phyloP scores from a whole-genome alignment of 2,113 vertebrate genomes.

The Serilophus lunatus region DNA sequence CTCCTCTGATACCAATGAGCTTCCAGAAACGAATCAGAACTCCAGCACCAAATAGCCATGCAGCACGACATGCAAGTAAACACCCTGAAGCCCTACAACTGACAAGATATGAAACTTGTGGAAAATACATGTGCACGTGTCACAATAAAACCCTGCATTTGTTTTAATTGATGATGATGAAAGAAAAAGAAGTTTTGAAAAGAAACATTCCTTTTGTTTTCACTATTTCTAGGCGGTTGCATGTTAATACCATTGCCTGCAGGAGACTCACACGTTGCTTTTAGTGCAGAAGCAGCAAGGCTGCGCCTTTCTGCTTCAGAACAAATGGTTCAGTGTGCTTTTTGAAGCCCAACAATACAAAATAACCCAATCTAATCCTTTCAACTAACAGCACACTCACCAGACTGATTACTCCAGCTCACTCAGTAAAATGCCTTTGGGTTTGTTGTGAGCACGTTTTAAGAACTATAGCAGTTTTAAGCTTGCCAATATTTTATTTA shows the following conservation, averaged over 20 bases:
- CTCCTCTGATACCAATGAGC: neutral
- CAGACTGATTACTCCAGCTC: neutral
- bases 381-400: neutral
- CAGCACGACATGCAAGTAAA: accelerated
- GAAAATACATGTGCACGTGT: neutral
- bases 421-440: neutral
- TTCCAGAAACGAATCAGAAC: neutral
- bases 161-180: neutral
- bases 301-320: neutral
- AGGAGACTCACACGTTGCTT: neutral
- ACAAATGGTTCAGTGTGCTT: neutral
- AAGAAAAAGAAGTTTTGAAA: neutral
- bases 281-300: neutral
- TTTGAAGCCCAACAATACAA: neutral
- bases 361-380: neutral
- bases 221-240: neutral
- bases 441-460: neutral
- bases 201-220: neutral
- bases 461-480: neutral
- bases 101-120: neutral
- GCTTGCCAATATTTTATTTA: no score
- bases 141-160: neutral
- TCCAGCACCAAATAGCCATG: neutral
- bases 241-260: neutral
- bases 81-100: neutral